Percentiles rank a stretch among this genome's conserved stretches.
phyloP scores from a whole-genome alignment of 2,113 vertebrate species.

The Hipposideros armiger region DNA sequence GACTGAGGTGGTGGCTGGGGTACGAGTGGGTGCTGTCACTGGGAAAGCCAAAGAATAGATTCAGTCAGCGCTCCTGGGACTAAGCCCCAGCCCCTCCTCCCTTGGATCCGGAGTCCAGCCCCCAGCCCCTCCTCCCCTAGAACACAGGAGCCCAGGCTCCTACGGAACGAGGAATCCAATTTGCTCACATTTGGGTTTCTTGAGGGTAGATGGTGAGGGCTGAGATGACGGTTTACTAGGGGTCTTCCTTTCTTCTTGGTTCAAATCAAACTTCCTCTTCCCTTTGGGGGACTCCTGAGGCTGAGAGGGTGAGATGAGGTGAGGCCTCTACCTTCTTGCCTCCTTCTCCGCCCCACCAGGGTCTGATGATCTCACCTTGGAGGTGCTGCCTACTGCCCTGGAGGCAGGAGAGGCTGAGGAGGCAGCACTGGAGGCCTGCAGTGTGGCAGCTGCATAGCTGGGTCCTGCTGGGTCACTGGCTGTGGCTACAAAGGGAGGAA shows the following conservation, averaged over 20 bases:
- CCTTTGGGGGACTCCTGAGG: slow-evolving; percentile 86
- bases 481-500: slow-evolving; percentile 78
- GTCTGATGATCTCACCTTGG: slow-evolving; percentile 75
- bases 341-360: not conserved
- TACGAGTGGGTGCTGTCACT: slow-evolving; percentile 60
- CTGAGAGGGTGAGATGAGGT: not conserved
- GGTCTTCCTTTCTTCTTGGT: slow-evolving; percentile 88
- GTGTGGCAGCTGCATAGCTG: slow-evolving; percentile 91
- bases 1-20: not conserved
- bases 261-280: slow-evolving; percentile 94
- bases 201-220: slow-evolving; percentile 80
- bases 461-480: slow-evolving; percentile 87
- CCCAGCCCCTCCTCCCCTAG: not conserved
- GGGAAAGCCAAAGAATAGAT: not conserved
- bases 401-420: not conserved
- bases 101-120: not conserved
- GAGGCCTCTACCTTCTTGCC: not conserved
- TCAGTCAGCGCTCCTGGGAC: not conserved
- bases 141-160: not conserved
- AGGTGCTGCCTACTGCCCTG: slow-evolving; percentile 33
- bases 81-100: not conserved
- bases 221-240: slow-evolving; percentile 86
- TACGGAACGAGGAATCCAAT: not conserved
- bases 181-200: slow-evolving; percentile 87
- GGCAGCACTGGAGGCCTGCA: slow-evolving; percentile 85